Evolutionary conservation across 1,140 invertebrate genomes (phyloP), one percentile per base, ranked within the genome.

Genomic region (Carposina sasakii): DNA sequence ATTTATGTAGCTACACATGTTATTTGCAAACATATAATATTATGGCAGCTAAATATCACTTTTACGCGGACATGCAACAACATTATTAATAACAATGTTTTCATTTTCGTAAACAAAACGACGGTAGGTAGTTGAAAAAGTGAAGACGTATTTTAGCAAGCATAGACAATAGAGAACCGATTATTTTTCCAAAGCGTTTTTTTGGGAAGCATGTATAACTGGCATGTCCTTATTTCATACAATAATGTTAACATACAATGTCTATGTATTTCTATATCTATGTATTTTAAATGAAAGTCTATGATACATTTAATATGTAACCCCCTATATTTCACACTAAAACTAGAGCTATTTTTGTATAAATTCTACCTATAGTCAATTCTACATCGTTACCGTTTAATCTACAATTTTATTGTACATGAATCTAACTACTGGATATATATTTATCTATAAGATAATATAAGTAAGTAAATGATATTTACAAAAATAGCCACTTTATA

Each of bases 401-500:
- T 73, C 79, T 81, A 83, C 74, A 77, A 81, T 83, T 82, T 81
- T 81, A 81, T 81, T 81, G 76, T 83, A 83, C 79, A 83, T 78
- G 78, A 76, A 81, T 70, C 79, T 83, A 83, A 49, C 76, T 77
- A 81, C 69, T 67, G 75, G 75, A 61, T 77, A 78, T 69, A 72
- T 81, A 68, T 42, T 72, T 69, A 70, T 71, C 68, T 76, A 81
- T 76, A 70, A 74, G 71, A 81, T 76, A 81, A 77, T 76, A 78
- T 76, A 78, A 76, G 75, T 81, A 76, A n/a, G n/a, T n/a, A 81
- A 76, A 77, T 50, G 57, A 72, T 83, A 83, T 83, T 83, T 83
- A 83, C 79, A 83, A 83, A 81, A 83, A 79, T 83, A 81, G 76
- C 74, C 76, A 75, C 65, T 73, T 70, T n/a, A n/a, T 67, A 54